Evolutionary conservation across 2,888 invertebrate species (phyloP).

Genomic region (Campopleginae sp.): DNA sequence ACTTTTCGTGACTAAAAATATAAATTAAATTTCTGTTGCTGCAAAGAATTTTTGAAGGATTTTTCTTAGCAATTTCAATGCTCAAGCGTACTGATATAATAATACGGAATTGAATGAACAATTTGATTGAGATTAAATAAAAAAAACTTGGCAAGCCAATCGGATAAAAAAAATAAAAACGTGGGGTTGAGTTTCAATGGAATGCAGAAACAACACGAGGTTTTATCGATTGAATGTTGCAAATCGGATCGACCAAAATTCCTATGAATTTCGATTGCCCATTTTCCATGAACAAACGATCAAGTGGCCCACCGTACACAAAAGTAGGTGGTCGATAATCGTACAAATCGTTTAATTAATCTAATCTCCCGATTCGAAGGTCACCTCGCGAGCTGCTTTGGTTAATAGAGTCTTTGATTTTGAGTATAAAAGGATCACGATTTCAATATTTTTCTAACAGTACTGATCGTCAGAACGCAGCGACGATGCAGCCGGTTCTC

Average conservation of each 20-base stretch:
- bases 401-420: neutral
- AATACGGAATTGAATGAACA: neutral
- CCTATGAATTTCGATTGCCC: neutral
- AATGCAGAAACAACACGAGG: neutral
- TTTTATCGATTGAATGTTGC: neutral
- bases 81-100: neutral
- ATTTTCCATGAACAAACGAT: neutral
- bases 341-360: neutral
- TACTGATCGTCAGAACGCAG: constrained; percentile 1
- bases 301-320: neutral
- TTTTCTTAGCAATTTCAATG: neutral
- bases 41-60: neutral
- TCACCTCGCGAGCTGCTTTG: neutral
- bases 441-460: neutral
- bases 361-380: constrained; percentile 5
- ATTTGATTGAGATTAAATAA: neutral
- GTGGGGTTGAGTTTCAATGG: neutral
- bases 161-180: neutral
- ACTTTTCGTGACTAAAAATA: neutral
- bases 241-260: neutral
- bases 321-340: neutral
- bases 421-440: constrained; percentile 44
- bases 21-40: neutral
- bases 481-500: constrained; percentile 60
- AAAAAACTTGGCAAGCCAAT: neutral